Base-by-base conservation (phyloP, 2,113 vertebrate species). In the Trogon surrucura region DNA sequence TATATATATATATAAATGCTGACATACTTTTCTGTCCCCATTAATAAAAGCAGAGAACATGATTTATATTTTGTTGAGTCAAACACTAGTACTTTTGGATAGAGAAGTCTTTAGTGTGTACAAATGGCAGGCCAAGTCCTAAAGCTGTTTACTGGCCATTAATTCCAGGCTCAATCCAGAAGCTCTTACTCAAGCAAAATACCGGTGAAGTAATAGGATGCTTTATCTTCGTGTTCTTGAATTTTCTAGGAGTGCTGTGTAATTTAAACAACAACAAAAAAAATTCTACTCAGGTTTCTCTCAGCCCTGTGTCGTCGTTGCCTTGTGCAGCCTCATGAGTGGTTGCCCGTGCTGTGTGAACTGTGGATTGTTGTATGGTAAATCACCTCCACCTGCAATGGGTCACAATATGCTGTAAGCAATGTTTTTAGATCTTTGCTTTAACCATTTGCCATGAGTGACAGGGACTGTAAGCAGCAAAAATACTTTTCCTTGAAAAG, bases 381-480 rank as follows among this genome's bases (percentile, higher is more conserved):
- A 78, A 83, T 80, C 71, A 78, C 64, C 85, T 80, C 82, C 84
- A 91, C 83, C 95, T 45, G 88, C 89, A 91, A 1, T 89, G 81
- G 91, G 30, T 93, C 85, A 88, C 85, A 66, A 32, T 30, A 60
- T 11, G 16, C 87, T 77, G 82, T 85, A 73, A 38, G 66, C 44
- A 38, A 1, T n/a, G 44, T 6, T 50, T 94, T 93, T 95, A 70
- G 53, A 11, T 80, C 91, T 88, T 89, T 88, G 48, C 69, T 85
- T 82, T 73, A 86, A 69, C 72, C 50, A 51, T 58, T 93, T 95
- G 27, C 77, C 77, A n/a, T 62, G 60, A 96, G 75, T 96, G 95
- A 89, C 48, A 94, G 48, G 70, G 80, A 45, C 27, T 47, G 14
- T 86, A 95, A 96, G 92, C 91, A 67, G 54, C 82, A 79, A 96